phyloP scores from a whole-genome alignment of 2,888 invertebrate species.

The Leucophenga montana region DNA sequence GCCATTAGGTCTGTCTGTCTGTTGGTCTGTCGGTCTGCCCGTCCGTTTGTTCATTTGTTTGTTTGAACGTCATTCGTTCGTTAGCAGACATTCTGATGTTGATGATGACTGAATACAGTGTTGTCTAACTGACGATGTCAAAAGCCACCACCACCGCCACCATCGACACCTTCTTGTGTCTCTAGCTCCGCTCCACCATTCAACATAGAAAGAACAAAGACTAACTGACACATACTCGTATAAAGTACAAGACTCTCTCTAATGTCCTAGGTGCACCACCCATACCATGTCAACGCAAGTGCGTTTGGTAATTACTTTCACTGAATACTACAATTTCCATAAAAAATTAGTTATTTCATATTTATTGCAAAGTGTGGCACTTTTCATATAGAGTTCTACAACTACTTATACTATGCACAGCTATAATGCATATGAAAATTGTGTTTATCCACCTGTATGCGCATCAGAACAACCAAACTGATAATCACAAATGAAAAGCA shows the following conservation, averaged over 20 bases:
- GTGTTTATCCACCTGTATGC: background rate
- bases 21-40: background rate
- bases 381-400: background rate
- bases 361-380: background rate
- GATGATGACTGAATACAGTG: background rate
- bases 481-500: conserved; percentile 28
- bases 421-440: background rate
- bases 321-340: conserved; percentile 26
- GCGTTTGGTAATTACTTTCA: conserved; percentile 27
- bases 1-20: conserved; percentile 10
- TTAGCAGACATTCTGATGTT: conserved; percentile 5
- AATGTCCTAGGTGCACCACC: no score
- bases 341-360: conserved; percentile 28
- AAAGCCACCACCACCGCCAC: background rate
- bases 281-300: conserved; percentile 38
- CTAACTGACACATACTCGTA: conserved; percentile 29
- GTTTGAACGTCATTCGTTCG: background rate
- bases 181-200: no score
- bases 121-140: background rate
- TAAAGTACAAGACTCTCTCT: conserved; percentile 17
- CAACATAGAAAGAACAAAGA: conserved; percentile 33
- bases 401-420: background rate
- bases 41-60: background rate
- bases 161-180: no score
- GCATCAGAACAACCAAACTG: background rate